These are phyloP conservation scores for Pheosia gnoma DNA, from an alignment of 2,888 invertebrate species.

Conservation along the genomic window DNA sequence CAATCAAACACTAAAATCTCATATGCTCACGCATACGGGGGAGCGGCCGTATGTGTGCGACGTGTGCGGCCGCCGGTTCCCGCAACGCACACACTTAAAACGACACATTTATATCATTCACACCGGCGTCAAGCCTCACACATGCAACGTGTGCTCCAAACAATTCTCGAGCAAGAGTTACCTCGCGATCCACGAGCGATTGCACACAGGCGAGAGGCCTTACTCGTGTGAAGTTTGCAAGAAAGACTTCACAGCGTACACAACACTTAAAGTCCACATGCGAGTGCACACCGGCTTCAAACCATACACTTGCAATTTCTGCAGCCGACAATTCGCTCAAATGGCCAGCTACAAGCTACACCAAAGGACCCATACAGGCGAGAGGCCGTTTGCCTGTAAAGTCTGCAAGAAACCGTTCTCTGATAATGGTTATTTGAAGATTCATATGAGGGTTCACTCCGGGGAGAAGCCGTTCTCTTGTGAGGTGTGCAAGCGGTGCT, in stretches of 20 bases:
- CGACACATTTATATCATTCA: slow-evolving; percentile 74
- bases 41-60: slow-evolving; percentile 73
- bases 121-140: slow-evolving; percentile 63
- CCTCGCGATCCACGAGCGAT: slow-evolving; percentile 67
- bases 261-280: slow-evolving; percentile 75
- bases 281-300: slow-evolving; percentile 71
- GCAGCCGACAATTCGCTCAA: slow-evolving; percentile 69
- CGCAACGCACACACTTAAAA: slow-evolving; percentile 70
- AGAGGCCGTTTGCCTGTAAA: slow-evolving; percentile 64
- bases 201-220: slow-evolving; percentile 69
- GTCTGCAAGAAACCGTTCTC: slow-evolving; percentile 74
- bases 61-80: slow-evolving; percentile 68
- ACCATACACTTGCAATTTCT: slow-evolving; percentile 69
- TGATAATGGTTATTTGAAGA: slow-evolving; percentile 74
- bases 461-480: slow-evolving; percentile 70
- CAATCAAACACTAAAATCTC: slow-evolving; percentile 72
- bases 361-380: slow-evolving; percentile 71
- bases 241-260: slow-evolving; percentile 72
- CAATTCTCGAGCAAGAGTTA: slow-evolving; percentile 76
- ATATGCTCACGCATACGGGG: slow-evolving; percentile 71
- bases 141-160: slow-evolving; percentile 67
- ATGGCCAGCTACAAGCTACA: slow-evolving; percentile 75
- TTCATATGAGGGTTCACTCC: slow-evolving; percentile 73
- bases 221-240: slow-evolving; percentile 71
- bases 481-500: slow-evolving; percentile 66